These are phyloP conservation scores for Drosophila flavopinicola DNA, from an alignment of 2,888 invertebrate genomes.

Conservation along the genomic window DNA sequence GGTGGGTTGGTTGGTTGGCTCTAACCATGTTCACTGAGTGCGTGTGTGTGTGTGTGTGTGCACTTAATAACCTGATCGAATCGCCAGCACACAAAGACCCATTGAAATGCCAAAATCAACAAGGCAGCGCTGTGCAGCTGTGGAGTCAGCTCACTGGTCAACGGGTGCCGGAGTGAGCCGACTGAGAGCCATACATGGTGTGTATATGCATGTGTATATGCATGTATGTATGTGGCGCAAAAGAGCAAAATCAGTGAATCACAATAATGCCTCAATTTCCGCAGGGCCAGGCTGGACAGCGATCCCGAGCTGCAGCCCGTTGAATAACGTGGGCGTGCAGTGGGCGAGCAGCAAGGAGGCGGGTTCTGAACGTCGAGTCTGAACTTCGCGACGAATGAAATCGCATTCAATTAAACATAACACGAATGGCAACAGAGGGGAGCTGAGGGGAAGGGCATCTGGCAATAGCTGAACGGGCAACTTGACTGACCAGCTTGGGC, in stretches of 20 bases:
- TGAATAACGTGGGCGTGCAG: constrained; percentile 38
- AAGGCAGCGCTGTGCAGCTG: constrained; percentile 51
- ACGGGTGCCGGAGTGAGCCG: constrained; percentile 8
- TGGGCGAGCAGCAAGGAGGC: constrained; percentile 2
- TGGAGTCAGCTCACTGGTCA: constrained; percentile 7
- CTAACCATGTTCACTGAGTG: constrained; percentile 17
- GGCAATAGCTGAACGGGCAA: constrained; percentile 17
- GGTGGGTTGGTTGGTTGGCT: not conserved
- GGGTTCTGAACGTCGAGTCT: constrained; percentile 18
- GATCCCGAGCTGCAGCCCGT: constrained; percentile 18
- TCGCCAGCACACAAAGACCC: constrained; percentile 74
- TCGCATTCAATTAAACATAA: constrained; percentile 79
- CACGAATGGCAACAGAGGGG: constrained; percentile 21
- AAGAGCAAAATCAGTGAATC: constrained; percentile 76
- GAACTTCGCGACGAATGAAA: constrained; percentile 70
- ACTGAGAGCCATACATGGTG: too few relatives aligned
- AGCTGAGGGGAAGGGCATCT: constrained; percentile 1
- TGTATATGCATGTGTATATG: not conserved
- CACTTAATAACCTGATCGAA: constrained; percentile 80
- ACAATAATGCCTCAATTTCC: constrained; percentile 81
- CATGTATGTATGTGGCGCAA: constrained; percentile 28
- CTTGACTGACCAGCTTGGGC: constrained; percentile 36
- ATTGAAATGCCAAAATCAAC: constrained; percentile 80
- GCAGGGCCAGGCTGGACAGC: constrained; percentile 46
- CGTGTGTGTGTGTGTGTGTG: constrained; percentile 65